These are phyloP conservation scores for Spodoptera littoralis DNA, from an alignment of 2,888 invertebrate species.

Conservation along the genomic window DNA sequence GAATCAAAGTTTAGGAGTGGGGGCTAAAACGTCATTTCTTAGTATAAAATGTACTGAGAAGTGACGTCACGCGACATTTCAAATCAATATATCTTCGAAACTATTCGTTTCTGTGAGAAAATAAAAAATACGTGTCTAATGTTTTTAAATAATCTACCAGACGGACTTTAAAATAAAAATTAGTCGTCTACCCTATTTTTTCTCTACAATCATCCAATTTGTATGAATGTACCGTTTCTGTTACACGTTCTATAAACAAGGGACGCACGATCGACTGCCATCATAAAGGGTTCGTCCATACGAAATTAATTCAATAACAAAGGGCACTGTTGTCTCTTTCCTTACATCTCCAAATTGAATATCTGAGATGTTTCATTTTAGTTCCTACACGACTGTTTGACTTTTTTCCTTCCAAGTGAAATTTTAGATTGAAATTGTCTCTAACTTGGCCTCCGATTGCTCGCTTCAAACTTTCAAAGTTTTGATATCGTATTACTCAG, in stretches of 20 bases:
- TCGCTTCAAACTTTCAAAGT: constrained; percentile 40
- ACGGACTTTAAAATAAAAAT: too few relatives aligned
- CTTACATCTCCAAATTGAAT: constrained; percentile 57
- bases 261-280: constrained; percentile 79
- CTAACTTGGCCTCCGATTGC: constrained; percentile 40
- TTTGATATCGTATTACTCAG: constrained; percentile 51
- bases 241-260: constrained; percentile 74
- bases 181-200: too few relatives aligned
- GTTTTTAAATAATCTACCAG: too few relatives aligned
- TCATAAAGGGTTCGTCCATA: constrained; percentile 77
- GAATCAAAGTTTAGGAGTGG: too few relatives aligned
- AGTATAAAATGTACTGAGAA: too few relatives aligned
- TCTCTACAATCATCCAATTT: too few relatives aligned
- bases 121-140: too few relatives aligned
- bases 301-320: constrained; percentile 82
- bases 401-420: constrained; percentile 39
- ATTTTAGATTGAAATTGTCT: constrained; percentile 52
- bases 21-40: too few relatives aligned
- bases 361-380: constrained; percentile 41
- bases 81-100: too few relatives aligned
- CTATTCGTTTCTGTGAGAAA: too few relatives aligned
- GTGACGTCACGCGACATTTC: too few relatives aligned
- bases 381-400: constrained; percentile 41
- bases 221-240: constrained; percentile 57
- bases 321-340: constrained; percentile 72